Base-by-base conservation (phyloP, 2,113 vertebrate genomes). In the Acrocephalus kingi region DNA sequence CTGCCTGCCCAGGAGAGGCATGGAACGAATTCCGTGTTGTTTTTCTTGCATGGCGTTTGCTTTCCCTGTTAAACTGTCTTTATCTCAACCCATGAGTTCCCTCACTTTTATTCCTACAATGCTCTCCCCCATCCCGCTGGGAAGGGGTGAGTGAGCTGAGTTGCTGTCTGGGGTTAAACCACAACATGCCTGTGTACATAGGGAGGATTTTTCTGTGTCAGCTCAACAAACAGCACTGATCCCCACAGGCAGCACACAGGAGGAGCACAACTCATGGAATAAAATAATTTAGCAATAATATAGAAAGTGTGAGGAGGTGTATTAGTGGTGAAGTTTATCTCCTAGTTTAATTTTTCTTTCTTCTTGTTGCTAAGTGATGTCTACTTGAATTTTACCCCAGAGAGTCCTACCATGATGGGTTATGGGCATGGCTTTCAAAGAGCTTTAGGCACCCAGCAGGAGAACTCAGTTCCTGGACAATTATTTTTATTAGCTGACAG, bases 101-200 rank as follows among this genome's bases (percentile, higher is more conserved):
- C 59, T 66, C 25, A 15, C 20, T 72, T 43, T 49, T 17, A 30
- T 3, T 35, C 35, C 35, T 35, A 35, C 35, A 11, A 5, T 64
- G 52, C 25, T 64, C 14, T 73, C 27, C 27, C 13, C 17, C 15
- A 19, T 43, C 31, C n/a, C n/a, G 5, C 41, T 12, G 22, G 31
- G 51, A 72, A 51, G 25, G 74, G 19, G 25, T 37, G 51, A 59
- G 21, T 18, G 41, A 64, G 67, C 25, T 58, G 76, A 73, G 31
- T 23, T 73, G 25, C 59, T 27, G 27, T 7, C 45, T 66, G 45
- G 10, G 45, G 39, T 66, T 67, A 35, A 39, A 19, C 37, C 30
- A 59, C 10, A 22, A 45, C 59, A 37, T 33, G 33, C 52, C 4
- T 0, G 0, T 28, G 28, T 3, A 39, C 11, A 18, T 2, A 45